Conservation (phyloP, 2,113 vertebrate species). For the Enhydra lutris region DNA sequence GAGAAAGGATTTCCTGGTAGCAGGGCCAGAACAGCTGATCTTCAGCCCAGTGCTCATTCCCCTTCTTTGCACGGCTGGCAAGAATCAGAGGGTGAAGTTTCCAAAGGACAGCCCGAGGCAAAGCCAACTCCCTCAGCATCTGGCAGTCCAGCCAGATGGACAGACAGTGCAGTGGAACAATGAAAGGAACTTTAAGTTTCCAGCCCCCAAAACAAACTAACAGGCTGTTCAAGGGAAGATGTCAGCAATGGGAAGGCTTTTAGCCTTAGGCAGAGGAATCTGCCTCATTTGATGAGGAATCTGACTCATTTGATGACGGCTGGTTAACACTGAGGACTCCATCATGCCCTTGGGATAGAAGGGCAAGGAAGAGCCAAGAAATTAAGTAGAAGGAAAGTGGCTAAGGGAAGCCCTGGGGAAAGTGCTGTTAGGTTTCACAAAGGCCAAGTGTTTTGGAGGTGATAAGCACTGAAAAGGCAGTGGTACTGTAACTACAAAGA, state of each 20-base stretch:
- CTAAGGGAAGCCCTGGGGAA: neutral
- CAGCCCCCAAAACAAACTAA: neutral
- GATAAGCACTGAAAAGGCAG: neutral
- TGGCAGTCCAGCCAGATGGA: slow-evolving; percentile 41
- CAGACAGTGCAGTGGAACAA: slow-evolving; percentile 62
- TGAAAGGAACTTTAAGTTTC: neutral
- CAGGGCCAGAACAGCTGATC: neutral
- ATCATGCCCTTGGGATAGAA: neutral
- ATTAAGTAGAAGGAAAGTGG: neutral
- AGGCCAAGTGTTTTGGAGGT: neutral
- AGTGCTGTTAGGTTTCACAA: neutral
- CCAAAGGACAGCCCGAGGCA: slow-evolving; percentile 38
- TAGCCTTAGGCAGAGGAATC: neutral
- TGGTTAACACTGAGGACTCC: slow-evolving; percentile 41
- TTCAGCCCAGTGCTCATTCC: neutral
- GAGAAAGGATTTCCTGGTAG: neutral
- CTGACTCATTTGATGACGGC: neutral
- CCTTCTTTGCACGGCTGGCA: neutral
- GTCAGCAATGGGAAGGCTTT: neutral
- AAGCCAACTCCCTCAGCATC: slow-evolving; percentile 28
- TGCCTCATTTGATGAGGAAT: neutral
- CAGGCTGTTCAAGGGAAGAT: slow-evolving; percentile 18
- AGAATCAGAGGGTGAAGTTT: slow-evolving; percentile 36
- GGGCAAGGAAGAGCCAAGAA: neutral
- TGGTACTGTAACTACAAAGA: neutral